Evolutionary conservation across 92 coral and sea anemone genomes (phyloP), one percentile per base, ranked within the genome.

Genomic region (Desmophyllum pertusum): DNA sequence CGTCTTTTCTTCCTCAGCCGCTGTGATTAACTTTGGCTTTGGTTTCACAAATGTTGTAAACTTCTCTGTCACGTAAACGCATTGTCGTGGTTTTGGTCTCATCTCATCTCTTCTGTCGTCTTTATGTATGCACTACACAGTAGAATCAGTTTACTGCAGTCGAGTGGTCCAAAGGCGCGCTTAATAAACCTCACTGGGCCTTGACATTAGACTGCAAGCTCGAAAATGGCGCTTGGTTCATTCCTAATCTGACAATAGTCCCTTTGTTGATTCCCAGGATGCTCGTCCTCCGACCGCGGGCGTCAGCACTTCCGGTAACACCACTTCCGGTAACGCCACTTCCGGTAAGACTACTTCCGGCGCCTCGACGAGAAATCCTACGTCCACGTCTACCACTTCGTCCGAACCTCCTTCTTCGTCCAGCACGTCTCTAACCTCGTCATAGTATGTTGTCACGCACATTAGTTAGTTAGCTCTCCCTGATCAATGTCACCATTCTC

Each of bases 361-460:
- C 37, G 81, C 85, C 17, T 61, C 94, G 7, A 69, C 92, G 63
- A 72, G 75, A 76, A 88, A 90, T 69, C 86, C 87, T 1, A 39
- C 87, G 38, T 81, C 94, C 57, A 88, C 92, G 68, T 88, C 93
- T 29, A 85, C 81, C 46, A 87, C 79, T 41, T 90, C 93, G 25
- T 86, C 93, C 29, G 93, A 90, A 39, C 90, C 90, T 46, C 90
- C 91, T 31, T 90, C 94, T 17, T 88, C 94, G 29, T 91, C 94
- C 81, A 86, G 90, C 74, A 91, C 91, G 64, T 90, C 94, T 31
- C 81, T 90, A 62, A 81, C 91, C 33, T 90, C 94, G 10, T 64
- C 92, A 51, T 91, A 91, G 91, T 81, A 17, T 64, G 72, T 73
- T 82, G 86, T 33, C 70, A 67, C 17, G 23, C 61, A 48, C 35